These are phyloP conservation scores for Semnornis frantzii DNA, from an alignment of 2,113 vertebrate genomes.

Conservation along the genomic window DNA sequence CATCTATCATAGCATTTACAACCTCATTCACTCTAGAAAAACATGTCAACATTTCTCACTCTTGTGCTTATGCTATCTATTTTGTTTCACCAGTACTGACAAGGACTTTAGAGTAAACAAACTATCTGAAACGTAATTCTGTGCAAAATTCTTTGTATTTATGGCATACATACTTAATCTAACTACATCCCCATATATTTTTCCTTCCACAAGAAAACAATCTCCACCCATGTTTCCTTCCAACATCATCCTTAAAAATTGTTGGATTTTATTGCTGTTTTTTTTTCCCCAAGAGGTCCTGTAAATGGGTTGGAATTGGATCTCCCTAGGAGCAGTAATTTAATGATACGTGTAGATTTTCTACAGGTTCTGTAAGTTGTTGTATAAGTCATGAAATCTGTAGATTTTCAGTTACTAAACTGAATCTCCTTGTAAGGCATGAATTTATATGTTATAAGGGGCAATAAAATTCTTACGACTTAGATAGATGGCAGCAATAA, in stretches of 20 bases:
- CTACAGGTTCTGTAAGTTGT: not conserved
- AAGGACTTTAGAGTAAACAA: not conserved
- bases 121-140: not conserved
- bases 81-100: not conserved
- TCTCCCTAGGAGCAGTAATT: not conserved
- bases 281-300: not conserved
- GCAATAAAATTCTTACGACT: not conserved
- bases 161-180: not conserved
- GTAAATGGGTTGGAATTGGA: not conserved
- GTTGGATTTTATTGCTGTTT: not conserved
- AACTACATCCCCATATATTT: not conserved
- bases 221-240: fast-evolving
- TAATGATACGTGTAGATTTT: not conserved
- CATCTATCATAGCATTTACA: not conserved
- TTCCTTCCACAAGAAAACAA: not conserved
- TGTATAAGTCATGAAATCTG: not conserved
- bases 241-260: not conserved
- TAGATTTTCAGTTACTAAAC: not conserved
- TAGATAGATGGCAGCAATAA: not conserved
- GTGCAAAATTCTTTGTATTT: not conserved
- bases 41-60: not conserved
- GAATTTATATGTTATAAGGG: not conserved
- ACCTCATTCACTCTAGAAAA: not conserved
- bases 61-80: not conserved
- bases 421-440: not conserved